Conservation (phyloP, 2,797 vertebrate species). For the Lophotriccus pileatus region DNA sequence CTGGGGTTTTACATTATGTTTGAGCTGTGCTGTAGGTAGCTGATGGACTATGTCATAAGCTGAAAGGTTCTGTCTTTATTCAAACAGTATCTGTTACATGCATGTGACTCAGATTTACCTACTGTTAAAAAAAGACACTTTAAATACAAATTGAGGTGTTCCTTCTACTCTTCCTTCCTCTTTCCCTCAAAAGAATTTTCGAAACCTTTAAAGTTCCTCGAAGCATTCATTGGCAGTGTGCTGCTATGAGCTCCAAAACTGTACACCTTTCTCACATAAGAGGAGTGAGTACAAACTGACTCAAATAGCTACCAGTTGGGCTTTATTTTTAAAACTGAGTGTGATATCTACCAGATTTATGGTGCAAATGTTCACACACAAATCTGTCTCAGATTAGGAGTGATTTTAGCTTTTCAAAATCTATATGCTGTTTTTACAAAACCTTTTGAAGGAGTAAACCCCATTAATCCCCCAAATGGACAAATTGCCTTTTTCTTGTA, state of each 20-base stretch:
- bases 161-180: neutral
- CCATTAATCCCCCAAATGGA: neutral
- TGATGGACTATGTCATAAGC: neutral
- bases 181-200: neutral
- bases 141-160: neutral
- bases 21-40: neutral
- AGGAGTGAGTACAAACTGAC: slow-evolving; percentile 29
- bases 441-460: neutral
- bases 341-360: slow-evolving; percentile 13
- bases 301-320: slow-evolving; percentile 12
- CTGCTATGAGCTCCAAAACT: neutral
- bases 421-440: neutral
- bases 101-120: neutral
- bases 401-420: slow-evolving; percentile 14
- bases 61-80: neutral
- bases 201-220: neutral
- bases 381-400: neutral
- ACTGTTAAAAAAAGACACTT: neutral
- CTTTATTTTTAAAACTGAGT: slow-evolving; percentile 52
- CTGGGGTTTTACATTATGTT: neutral
- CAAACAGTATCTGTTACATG: neutral
- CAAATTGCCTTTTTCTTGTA: neutral
- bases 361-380: neutral
- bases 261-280: neutral
- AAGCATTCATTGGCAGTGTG: neutral